Evolutionary conservation across 2,797 vertebrate species (phyloP).

Genomic region (Spatula versicolor): DNA sequence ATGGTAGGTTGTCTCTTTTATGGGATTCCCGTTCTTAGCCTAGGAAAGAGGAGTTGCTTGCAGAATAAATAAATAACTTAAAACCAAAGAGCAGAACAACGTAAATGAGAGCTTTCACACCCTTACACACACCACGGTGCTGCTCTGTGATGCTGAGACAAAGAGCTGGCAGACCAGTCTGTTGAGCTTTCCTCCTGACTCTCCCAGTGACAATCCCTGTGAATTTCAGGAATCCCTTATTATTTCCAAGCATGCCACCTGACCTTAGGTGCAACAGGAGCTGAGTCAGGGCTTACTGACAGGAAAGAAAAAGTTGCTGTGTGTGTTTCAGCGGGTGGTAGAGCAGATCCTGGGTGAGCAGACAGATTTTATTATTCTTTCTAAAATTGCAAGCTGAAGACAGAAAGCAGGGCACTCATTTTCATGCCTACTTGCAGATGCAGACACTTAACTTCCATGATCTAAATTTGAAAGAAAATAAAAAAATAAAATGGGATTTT

Average conservation of each 20-base stretch:
- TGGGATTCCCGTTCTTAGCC: not conserved
- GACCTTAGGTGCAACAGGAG: not conserved
- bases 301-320: not conserved
- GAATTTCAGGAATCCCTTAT: not conserved
- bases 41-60: not conserved
- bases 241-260: not conserved
- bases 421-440: not conserved
- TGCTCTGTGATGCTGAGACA: rapidly evolving
- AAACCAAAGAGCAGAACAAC: not conserved
- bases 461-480: not conserved
- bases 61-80: not conserved
- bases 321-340: not conserved
- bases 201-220: not conserved
- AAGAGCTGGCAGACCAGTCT: not conserved
- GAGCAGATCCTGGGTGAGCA: not conserved
- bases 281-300: not conserved
- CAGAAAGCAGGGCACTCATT: not conserved
- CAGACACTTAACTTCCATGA: not conserved
- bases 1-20: not conserved
- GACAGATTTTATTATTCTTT: not conserved
- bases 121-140: not conserved
- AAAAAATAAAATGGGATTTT: not conserved
- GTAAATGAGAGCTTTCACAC: not conserved
- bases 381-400: not conserved
- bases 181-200: not conserved